Evolutionary conservation across 1,140 invertebrate genomes (phyloP).

Genomic region (Theocolax elegans): DNA sequence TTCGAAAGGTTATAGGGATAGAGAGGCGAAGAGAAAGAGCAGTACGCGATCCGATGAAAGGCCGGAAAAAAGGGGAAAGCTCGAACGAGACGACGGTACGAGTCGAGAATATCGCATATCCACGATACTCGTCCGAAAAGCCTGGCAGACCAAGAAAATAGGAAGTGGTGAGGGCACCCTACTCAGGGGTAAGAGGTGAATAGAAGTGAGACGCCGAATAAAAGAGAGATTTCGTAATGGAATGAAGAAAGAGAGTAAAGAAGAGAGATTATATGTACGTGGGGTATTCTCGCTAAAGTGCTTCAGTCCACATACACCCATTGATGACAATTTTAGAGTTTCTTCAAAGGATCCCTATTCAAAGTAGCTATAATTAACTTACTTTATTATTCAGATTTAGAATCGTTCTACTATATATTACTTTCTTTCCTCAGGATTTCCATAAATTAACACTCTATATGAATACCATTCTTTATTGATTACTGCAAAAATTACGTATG

Average conservation of each 20-base stretch:
- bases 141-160: constrained; percentile 6
- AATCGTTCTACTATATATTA: no score
- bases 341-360: no score
- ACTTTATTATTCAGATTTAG: no score
- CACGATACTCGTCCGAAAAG: constrained; percentile 15
- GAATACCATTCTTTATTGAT: no score
- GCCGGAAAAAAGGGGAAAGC: neutral
- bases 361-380: no score
- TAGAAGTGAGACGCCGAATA: neutral
- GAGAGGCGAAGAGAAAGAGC: neutral
- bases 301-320: no score
- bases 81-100: constrained; percentile 22
- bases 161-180: neutral
- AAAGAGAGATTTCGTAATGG: constrained; percentile 17
- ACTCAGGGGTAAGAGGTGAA: neutral
- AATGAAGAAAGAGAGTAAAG: neutral
- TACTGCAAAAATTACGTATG: no score
- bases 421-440: no score
- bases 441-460: no score
- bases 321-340: no score
- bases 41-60: neutral
- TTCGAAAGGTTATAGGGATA: neutral
- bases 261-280: no score
- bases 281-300: no score
- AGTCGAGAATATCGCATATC: constrained; percentile 32